Evolutionary conservation across 2,797 vertebrate species (phyloP), one percentile per base, ranked within the genome.

Genomic region (Pygocentrus nattereri): DNA sequence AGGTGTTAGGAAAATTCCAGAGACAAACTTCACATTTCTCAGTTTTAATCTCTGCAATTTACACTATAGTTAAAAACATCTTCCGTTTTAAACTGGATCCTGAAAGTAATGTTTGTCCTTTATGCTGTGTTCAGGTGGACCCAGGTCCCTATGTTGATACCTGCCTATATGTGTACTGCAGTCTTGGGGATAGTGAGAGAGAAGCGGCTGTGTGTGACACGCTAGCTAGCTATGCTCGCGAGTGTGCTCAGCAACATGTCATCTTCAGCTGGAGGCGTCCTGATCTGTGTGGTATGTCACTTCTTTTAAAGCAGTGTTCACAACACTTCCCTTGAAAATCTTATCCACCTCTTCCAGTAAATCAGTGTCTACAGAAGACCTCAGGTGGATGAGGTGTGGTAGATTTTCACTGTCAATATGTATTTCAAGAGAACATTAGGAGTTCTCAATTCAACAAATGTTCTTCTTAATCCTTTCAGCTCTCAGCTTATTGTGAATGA

Each of bases 81-180:
- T 23, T 7, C 30, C 6, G 6, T 19, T 65, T 34, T 18, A 21
- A 5, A 21, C 6, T 1, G 38, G 18, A 23, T 21, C 16, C 61
- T 64, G 61, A 31, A 18, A 64, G 16, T 34, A 13, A 15, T 34
- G 6, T 10, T 64, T 7, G 15, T 64, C 21, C 49, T 15, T 69
- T 47, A 77, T 27, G 19, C 21, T 27, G 0, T 52, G 87, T 67
- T 73, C 89, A 99, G 97, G 89, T 97, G 21, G 92, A 95, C 15
- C 96, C 96, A 0, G 82, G 85, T 0, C 93, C 92, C 0, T 97
- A 96, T 85, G 79, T 95, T 0, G 93, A 95, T 56, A 90, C 97
- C 2, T 98, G 97, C 79, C 84, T 96, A 76, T 97, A 95, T 25
- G 78, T 95, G 82, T 93, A 92, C 89, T 97, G 97, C 52, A 88